A percentile compares a stretch with the other conserved stretches of the same genome.
Evolutionary conservation across 2,888 invertebrate genomes (phyloP).

Genomic region (Anarsia innoxiella): DNA sequence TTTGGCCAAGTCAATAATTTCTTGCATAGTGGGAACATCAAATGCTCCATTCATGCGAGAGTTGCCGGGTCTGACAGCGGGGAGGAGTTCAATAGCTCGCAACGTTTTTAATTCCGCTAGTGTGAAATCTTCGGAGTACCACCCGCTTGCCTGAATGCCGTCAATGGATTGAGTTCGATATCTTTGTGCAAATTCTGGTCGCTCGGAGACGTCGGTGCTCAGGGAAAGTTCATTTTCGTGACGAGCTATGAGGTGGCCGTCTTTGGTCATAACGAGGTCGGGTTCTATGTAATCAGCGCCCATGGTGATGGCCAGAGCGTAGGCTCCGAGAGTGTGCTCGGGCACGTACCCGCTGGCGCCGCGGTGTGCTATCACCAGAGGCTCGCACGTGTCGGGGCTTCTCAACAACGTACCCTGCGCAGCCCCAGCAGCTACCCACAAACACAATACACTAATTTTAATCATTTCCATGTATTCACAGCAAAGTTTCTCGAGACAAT

Average conservation of each 20-base stretch:
- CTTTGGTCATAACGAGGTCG: conserved; percentile 59
- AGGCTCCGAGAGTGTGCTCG: conserved; percentile 61
- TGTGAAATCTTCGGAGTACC: conserved; percentile 67
- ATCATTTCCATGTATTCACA: no score
- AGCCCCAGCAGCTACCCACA: no score
- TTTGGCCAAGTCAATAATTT: conserved; percentile 58
- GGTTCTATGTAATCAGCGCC: conserved; percentile 64
- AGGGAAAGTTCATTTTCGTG: conserved; percentile 59
- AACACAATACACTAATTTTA: no score
- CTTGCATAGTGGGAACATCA: conserved; percentile 55
- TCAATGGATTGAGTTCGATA: conserved; percentile 48
- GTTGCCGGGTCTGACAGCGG: conserved; percentile 51
- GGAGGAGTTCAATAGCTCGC: conserved; percentile 55
- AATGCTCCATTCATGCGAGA: conserved; percentile 48
- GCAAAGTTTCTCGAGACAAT: no score
- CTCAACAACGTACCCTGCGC: no score
- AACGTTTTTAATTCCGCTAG: conserved; percentile 57
- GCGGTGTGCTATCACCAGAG: conserved; percentile 55
- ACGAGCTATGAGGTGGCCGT: conserved; percentile 54
- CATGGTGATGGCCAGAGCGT: conserved; percentile 59
- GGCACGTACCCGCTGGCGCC: conserved; percentile 64
- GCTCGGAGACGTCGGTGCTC: conserved; percentile 49
- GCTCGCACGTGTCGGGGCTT: conserved; percentile 47
- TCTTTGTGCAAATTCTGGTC: conserved; percentile 49
- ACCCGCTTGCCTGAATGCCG: conserved; percentile 40